Evolutionary conservation across 2,113 vertebrate genomes (phyloP).

Genomic region (human): GRCh38 chr5:27132001-27132500

Average conservation of each 20-base stretch:
- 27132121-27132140: slow-evolving; percentile 71
- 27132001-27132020: slow-evolving; percentile 1
- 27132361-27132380: slow-evolving; percentile 33
- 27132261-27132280: slow-evolving; percentile 59
- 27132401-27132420: slow-evolving; percentile 8
- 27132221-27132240: slow-evolving; percentile 68
- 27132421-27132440: background rate
- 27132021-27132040: slow-evolving; percentile 26
- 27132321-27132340: background rate
- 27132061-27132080: slow-evolving; percentile 63
- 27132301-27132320: slow-evolving; percentile 31
- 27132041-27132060: slow-evolving; percentile 53
- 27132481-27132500: slow-evolving; percentile 41
- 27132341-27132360: slow-evolving; percentile 12
- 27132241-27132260: slow-evolving; percentile 68
- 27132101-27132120: slow-evolving; percentile 65
- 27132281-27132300: slow-evolving; percentile 58
- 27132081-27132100: slow-evolving; percentile 69
- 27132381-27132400: background rate
- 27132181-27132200: slow-evolving; percentile 78
- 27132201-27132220: slow-evolving; percentile 77
- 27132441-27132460: slow-evolving; percentile 20
- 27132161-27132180: slow-evolving; percentile 75
- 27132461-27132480: slow-evolving; percentile 26
- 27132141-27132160: slow-evolving; percentile 80